Conservation (phyloP, 2,113 vertebrate species). For the Colius striatus region DNA sequence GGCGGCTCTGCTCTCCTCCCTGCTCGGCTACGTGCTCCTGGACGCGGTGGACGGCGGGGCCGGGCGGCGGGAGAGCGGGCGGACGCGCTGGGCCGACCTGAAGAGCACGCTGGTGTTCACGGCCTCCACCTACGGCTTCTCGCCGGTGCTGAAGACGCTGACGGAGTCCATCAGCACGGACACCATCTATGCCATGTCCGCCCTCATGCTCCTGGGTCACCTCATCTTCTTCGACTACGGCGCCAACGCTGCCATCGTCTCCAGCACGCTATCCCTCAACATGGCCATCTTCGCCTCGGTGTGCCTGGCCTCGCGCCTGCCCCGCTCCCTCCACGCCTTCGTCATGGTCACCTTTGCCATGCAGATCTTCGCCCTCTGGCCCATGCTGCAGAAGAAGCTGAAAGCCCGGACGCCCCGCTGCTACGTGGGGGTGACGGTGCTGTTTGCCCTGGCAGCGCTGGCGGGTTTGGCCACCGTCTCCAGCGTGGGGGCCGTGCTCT, state of each 20-base stretch:
- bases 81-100: constrained; percentile 87
- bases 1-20: constrained; percentile 77
- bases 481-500: constrained; percentile 81
- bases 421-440: constrained; percentile 82
- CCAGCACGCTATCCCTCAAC: constrained; percentile 93
- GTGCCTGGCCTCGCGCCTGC: constrained; percentile 92
- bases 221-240: constrained; percentile 93
- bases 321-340: constrained; percentile 90
- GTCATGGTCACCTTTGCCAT: constrained; percentile 93
- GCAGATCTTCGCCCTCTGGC: constrained; percentile 96
- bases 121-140: constrained; percentile 95
- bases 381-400: constrained; percentile 90
- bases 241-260: constrained; percentile 86
- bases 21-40: constrained; percentile 88
- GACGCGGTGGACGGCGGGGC: constrained; percentile 76
- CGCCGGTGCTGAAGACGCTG: constrained; percentile 92
- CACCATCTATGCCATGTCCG: constrained; percentile 96
- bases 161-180: constrained; percentile 97
- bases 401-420: constrained; percentile 78
- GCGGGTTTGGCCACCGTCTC: constrained; percentile 82
- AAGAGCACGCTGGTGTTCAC: constrained; percentile 90
- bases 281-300: constrained; percentile 96
- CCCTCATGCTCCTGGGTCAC: constrained; percentile 93
- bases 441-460: constrained; percentile 82
- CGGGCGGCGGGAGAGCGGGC: constrained; percentile 69